Base-by-base conservation (phyloP, 2,888 invertebrate species). In the Parasteatoda lunata region DNA sequence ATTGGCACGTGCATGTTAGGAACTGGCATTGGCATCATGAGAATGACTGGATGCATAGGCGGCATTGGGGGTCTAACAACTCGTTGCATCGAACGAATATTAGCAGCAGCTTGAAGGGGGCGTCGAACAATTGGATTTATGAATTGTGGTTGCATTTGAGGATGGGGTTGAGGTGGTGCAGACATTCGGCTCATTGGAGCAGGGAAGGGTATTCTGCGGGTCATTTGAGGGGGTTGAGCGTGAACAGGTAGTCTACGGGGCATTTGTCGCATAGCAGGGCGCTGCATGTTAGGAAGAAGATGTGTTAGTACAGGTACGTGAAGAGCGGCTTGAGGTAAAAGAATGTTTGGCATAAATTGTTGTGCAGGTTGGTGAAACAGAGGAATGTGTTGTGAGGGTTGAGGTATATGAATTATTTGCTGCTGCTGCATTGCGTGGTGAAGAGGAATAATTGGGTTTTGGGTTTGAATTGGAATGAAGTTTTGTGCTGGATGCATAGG, bases 161-260 rank as follows among this genome's bases (percentile, higher is more conserved):
- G 78, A 45, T 65, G 84, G 9, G 71, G 66, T 13, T 72, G 84
- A 11, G 71, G 81, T 30, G 47, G 47, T 51, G 75, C 69, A n/a
- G 59, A 5, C 49, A 85, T 52, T 3, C 77, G 77, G 52, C 11
- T 70, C 77, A 87, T 87, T 13, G 81, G 86, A 47, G 30, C 59
- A 45, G 85, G 80, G 59, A 87, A 69, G 11, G 81, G 72, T 4
- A 77, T 8, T 65, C 86, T 76, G 1, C 86, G 76, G 11, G 72
- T 66, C 47, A 77, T 59, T 47, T 82, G 81, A 11, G 64, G 77
- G n/a, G 84, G 84, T 15, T 59, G 86, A 5, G 70, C 52, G 49
- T 82, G 87, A 6, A 88, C 48, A n/a, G 88, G 83, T 65, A 88
- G 75, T 71, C 88, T 88, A 68, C 88, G 80, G 8, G 78, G 88